Conservation (phyloP, 2,113 vertebrate species). For the Corvus moneduloides region DNA sequence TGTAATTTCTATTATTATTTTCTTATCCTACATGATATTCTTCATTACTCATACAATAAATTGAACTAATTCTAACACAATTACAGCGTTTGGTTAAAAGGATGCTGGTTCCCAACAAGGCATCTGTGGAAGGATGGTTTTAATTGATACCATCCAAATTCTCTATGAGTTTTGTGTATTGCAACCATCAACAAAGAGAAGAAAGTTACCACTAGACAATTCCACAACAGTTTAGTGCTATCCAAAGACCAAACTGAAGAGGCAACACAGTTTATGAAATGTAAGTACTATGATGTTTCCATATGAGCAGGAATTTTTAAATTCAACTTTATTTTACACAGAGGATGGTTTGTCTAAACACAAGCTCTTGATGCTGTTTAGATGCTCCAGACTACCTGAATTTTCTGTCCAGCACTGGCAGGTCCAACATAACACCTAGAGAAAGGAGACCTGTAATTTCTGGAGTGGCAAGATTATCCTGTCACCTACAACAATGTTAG, state of each 20-base stretch:
- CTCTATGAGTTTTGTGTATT: not conserved
- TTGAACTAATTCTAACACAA: not conserved
- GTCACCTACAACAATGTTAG: not conserved
- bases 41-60: not conserved
- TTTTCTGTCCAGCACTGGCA: not conserved
- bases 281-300: accelerated
- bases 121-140: not conserved
- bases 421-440: not conserved
- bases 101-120: not conserved
- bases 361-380: not conserved
- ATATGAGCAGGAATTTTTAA: not conserved
- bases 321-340: not conserved
- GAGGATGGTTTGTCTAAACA: not conserved
- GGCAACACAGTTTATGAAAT: not conserved
- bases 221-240: not conserved
- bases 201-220: not conserved
- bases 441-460: not conserved
- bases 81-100: not conserved
- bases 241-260: not conserved
- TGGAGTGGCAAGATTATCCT: not conserved
- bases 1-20: not conserved
- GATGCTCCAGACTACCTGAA: not conserved
- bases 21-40: not conserved
- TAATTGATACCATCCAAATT: not conserved
- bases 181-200: not conserved